These are phyloP conservation scores for Xyrauchen texanus DNA, from an alignment of 2,113 vertebrate genomes.

Conservation along the genomic window DNA sequence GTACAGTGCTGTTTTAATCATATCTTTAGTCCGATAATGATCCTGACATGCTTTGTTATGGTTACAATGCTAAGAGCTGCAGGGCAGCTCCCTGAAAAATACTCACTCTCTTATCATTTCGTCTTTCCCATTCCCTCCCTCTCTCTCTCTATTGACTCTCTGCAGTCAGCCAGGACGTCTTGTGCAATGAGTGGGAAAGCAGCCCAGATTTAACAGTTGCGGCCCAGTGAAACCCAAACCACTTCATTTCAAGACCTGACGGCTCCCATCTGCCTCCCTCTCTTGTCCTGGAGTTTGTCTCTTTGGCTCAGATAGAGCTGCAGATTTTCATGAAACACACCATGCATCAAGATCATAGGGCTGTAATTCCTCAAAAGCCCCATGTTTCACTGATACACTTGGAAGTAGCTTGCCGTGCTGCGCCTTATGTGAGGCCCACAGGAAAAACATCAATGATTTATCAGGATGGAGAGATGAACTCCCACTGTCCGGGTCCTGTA, in stretches of 20 bases:
- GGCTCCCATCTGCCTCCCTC: conserved; percentile 58
- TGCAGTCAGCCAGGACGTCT: conserved; percentile 78
- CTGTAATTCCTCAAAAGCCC: conserved; percentile 27
- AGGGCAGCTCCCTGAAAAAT: conserved; percentile 58
- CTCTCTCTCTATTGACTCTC: conserved; percentile 71
- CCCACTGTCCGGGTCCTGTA: conserved; percentile 76
- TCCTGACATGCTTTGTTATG: conserved; percentile 82
- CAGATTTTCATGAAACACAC: conserved; percentile 42
- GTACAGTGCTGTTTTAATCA: conserved; percentile 58
- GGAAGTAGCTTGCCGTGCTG: neutral
- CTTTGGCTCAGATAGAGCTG: neutral
- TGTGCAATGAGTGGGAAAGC: conserved; percentile 80
- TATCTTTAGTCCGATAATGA: conserved; percentile 77
- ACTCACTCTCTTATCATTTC: conserved; percentile 74
- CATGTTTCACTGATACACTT: neutral
- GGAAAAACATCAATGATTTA: conserved; percentile 84
- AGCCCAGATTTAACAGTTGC: conserved; percentile 75
- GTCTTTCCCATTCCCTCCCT: conserved; percentile 74
- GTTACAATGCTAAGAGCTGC: conserved; percentile 61
- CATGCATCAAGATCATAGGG: conserved; percentile 28
- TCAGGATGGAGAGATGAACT: conserved; percentile 86
- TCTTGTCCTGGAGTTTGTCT: conserved; percentile 32
- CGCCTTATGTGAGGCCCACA: conserved; percentile 4
- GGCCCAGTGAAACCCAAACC: conserved; percentile 70
- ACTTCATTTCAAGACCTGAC: conserved; percentile 71